phyloP scores from a whole-genome alignment of 2,797 vertebrate genomes.

The Xenentodon cancila region DNA sequence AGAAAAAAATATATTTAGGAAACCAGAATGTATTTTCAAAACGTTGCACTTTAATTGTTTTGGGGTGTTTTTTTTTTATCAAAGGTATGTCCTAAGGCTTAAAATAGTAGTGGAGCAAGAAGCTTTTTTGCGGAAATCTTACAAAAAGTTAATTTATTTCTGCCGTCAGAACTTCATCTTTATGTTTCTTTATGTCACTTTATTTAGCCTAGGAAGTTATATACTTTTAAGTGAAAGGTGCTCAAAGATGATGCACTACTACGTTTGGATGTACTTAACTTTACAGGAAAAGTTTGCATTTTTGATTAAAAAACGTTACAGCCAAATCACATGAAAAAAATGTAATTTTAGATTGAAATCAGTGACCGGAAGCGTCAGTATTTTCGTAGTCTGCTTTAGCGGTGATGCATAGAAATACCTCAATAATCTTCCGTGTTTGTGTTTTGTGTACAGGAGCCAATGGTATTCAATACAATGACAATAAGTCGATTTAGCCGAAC shows the following conservation, averaged over 20 bases:
- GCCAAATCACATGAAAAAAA: background rate
- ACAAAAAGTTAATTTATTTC: too few species aligned
- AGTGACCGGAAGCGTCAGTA: slow-evolving; percentile 15
- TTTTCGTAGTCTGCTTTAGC: background rate
- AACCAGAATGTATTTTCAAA: background rate
- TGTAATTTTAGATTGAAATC: slow-evolving; percentile 31
- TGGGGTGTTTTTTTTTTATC: background rate
- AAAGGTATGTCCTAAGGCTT: background rate
- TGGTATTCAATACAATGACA: slow-evolving; percentile 49
- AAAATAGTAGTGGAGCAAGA: background rate
- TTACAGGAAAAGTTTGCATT: too few species aligned
- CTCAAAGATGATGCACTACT: too few species aligned
- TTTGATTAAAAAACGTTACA: too few species aligned
- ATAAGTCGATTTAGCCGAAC: background rate
- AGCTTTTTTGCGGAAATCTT: background rate
- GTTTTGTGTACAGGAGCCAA: slow-evolving; percentile 50
- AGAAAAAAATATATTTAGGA: background rate
- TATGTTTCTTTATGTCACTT: too few species aligned
- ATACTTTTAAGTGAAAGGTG: too few species aligned
- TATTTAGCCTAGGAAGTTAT: too few species aligned
- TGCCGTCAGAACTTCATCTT: too few species aligned
- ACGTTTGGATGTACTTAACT: too few species aligned
- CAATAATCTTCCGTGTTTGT: slow-evolving; percentile 70
- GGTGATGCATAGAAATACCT: slow-evolving; percentile 29
- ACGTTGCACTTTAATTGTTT: background rate